phyloP scores from a whole-genome alignment of 2,888 invertebrate species.

The Nomada fucata region DNA sequence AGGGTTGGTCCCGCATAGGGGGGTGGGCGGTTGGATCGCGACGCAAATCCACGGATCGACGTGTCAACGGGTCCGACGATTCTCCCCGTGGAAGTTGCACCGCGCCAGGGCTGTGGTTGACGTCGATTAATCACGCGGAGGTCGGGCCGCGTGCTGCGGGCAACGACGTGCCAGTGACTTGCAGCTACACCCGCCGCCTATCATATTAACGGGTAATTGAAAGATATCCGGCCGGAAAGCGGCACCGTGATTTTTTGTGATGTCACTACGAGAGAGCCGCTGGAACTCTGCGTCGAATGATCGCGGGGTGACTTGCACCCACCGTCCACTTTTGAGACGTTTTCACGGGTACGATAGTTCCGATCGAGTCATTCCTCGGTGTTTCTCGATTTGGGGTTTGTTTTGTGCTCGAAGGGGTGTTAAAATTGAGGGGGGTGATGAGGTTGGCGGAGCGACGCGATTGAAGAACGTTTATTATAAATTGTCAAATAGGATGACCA shows the following conservation, averaged over 20 bases:
- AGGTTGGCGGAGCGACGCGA: no score
- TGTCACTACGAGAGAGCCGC: slow-evolving; percentile 75
- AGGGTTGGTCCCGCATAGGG: background rate
- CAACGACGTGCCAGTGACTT: slow-evolving; percentile 83
- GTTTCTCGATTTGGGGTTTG: background rate
- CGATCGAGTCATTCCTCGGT: background rate
- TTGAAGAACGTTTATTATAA: no score
- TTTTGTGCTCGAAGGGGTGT: no score
- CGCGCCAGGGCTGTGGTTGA: slow-evolving; percentile 81
- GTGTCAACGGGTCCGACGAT: slow-evolving; percentile 72
- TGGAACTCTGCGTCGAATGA: slow-evolving; percentile 78
- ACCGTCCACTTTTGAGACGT: background rate
- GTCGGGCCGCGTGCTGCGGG: slow-evolving; percentile 75
- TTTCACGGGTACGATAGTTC: background rate
- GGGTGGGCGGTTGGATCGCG: background rate
- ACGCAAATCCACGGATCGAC: slow-evolving; percentile 65
- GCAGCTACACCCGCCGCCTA: slow-evolving; percentile 80
- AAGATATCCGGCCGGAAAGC: slow-evolving; percentile 83
- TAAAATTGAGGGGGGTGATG: no score
- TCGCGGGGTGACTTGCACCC: slow-evolving; percentile 81
- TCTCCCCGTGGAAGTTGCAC: slow-evolving; percentile 56
- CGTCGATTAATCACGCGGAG: slow-evolving; percentile 82
- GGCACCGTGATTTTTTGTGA: slow-evolving; percentile 79
- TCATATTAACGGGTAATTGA: slow-evolving; percentile 84
- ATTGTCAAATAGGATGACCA: no score